These are phyloP conservation scores for Pectinophora gossypiella DNA, from an alignment of 1,140 invertebrate genomes.

Conservation along the genomic window DNA sequence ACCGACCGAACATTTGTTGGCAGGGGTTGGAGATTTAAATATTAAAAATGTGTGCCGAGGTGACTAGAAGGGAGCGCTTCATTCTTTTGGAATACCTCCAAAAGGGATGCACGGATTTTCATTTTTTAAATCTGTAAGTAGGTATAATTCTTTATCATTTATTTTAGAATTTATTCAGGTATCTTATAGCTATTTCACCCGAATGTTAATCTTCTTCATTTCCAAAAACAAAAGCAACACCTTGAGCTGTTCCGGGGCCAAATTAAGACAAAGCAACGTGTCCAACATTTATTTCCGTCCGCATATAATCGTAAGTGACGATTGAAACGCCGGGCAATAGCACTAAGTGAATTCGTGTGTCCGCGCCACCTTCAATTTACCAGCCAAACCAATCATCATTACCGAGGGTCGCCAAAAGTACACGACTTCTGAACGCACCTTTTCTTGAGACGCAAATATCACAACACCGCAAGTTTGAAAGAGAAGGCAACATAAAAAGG, in stretches of 20 bases:
- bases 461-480: too few relatives aligned
- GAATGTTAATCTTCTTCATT: too few relatives aligned
- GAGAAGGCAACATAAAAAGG: conserved; percentile 22
- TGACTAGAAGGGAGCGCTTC: too few relatives aligned
- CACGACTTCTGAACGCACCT: conserved; percentile 40
- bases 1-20: too few relatives aligned
- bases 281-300: neutral
- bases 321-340: conserved; percentile 3
- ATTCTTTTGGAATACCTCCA: too few relatives aligned
- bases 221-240: neutral
- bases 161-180: too few relatives aligned
- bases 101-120: too few relatives aligned
- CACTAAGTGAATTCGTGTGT: conserved; percentile 69
- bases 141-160: too few relatives aligned
- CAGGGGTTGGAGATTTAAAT: too few relatives aligned
- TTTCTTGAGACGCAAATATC: conserved; percentile 28
- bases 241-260: too few relatives aligned
- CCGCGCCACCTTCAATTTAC: conserved; percentile 52
- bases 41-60: too few relatives aligned
- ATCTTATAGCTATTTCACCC: neutral
- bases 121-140: too few relatives aligned
- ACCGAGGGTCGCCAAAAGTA: conserved; percentile 32
- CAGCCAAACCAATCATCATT: conserved; percentile 61
- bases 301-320: neutral
- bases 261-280: neutral